Evolutionary conservation across 2,888 invertebrate genomes (phyloP), one percentile per base, ranked within the genome.

Genomic region (Scaptomyza cyrtandrae): DNA sequence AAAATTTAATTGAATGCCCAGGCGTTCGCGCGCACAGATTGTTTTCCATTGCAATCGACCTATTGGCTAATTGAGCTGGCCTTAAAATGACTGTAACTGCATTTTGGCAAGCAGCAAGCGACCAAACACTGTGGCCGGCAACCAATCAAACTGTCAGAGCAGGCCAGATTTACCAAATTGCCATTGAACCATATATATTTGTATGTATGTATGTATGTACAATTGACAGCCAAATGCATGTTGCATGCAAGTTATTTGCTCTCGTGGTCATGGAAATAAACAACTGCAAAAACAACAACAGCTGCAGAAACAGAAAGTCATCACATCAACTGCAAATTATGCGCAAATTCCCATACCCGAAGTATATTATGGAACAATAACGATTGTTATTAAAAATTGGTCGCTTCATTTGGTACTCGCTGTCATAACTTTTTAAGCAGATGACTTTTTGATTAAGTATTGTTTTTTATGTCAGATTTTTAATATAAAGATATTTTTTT

Each of bases 1-100:
- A 75, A 84, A 84, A 86, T 80, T 78, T 84, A 83, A 88, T 84
- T 71, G 88, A 46, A 54, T 35, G 19, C 53, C 43, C 52, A 33
- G 33, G 16, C 46, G 35, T 3, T 9, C 10, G 33, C 33, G 33
- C 41, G 16, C 10, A 16, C 41, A 16, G 16, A n/a, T 24, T 24
- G 31, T 53, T 70, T 39, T 19, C 33, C 49, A 60, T 46, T 53
- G 54, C 54, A 52, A 31, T 65, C 72, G 27, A 50, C 14, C 41
- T 24, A 52, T 29, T 31, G 60, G 43, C 59, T 71, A 73, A 71
- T 76, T 75, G 59, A 59, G 52, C 55, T 48, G 10, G 43, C 62
- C 71, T 63, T 55, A 24, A 71, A 75, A 75, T 39, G 57, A 31
- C 39, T 24, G 59, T 55, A 53, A 49, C 33, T 48, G 45, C 70